phyloP scores from a whole-genome alignment of 2,888 invertebrate genomes.

The Kryphioiulus occultus region DNA sequence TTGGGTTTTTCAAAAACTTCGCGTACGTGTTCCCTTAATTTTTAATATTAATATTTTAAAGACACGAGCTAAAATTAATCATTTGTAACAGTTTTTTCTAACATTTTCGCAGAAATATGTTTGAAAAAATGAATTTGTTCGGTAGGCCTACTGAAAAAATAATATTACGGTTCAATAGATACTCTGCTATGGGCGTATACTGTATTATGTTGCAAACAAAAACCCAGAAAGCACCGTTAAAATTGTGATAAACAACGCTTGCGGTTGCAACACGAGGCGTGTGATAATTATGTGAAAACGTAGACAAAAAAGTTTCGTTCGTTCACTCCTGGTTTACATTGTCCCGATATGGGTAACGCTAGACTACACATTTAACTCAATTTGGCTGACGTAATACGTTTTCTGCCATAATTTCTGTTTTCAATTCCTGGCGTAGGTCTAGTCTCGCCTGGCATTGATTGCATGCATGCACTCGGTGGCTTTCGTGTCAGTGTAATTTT shows the following conservation, averaged over 20 bases:
- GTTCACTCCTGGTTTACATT: background rate
- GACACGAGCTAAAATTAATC: too few relatives aligned
- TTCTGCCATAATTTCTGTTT: slow-evolving; percentile 29
- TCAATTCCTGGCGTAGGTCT: background rate
- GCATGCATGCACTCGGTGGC: background rate
- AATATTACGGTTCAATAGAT: too few relatives aligned
- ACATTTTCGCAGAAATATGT: too few relatives aligned
- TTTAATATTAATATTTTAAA: too few relatives aligned
- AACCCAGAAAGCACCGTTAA: background rate
- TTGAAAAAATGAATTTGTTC: too few relatives aligned
- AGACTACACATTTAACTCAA: slow-evolving; percentile 8
- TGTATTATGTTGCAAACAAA: background rate
- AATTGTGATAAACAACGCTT: background rate
- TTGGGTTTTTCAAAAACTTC: too few relatives aligned
- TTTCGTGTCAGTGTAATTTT: slow-evolving; percentile 36
- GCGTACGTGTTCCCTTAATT: too few relatives aligned
- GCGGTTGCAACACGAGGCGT: background rate
- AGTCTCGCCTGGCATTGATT: background rate
- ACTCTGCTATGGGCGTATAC: background rate
- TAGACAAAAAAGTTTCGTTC: background rate
- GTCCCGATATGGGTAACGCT: background rate
- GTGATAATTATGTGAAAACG: background rate
- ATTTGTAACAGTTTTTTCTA: too few relatives aligned
- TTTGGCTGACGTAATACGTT: slow-evolving; percentile 28
- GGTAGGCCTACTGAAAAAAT: too few relatives aligned